Evolutionary conservation across 2,797 vertebrate genomes (phyloP).

Genomic region (Varecia variegata): DNA sequence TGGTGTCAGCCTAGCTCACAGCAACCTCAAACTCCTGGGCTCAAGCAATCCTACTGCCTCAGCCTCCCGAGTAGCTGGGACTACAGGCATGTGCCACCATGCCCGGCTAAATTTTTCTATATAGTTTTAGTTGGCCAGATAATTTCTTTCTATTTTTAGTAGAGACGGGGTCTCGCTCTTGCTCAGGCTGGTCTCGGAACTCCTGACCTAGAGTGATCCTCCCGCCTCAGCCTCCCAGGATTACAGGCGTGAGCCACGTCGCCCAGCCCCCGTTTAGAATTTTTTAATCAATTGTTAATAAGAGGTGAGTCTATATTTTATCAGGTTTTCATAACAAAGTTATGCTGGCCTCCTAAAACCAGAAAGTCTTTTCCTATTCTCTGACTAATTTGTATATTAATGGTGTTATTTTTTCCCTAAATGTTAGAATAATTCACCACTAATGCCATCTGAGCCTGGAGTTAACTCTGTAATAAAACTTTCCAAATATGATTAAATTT

Average conservation of each 20-base stretch:
- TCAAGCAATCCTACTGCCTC: not conserved
- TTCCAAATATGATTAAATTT: not conserved
- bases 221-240: too few relatives aligned
- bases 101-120: not conserved
- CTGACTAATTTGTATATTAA: not conserved
- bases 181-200: too few relatives aligned
- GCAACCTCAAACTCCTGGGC: not conserved
- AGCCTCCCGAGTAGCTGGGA: not conserved
- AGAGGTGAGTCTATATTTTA: not conserved
- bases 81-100: not conserved
- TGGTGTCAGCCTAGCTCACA: not conserved
- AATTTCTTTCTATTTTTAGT: too few relatives aligned
- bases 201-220: too few relatives aligned
- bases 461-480: not conserved
- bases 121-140: not conserved
- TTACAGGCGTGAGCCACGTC: too few relatives aligned
- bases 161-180: too few relatives aligned
- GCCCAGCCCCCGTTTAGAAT: not conserved
- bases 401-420: not conserved
- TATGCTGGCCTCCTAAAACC: not conserved
- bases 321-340: not conserved
- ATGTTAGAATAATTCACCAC: not conserved
- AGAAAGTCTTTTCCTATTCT: not conserved
- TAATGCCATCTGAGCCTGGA: not conserved
- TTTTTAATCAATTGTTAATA: not conserved